Evolutionary conservation across 2,113 vertebrate genomes (phyloP).

Genomic region (Chaetodon trifascialis): DNA sequence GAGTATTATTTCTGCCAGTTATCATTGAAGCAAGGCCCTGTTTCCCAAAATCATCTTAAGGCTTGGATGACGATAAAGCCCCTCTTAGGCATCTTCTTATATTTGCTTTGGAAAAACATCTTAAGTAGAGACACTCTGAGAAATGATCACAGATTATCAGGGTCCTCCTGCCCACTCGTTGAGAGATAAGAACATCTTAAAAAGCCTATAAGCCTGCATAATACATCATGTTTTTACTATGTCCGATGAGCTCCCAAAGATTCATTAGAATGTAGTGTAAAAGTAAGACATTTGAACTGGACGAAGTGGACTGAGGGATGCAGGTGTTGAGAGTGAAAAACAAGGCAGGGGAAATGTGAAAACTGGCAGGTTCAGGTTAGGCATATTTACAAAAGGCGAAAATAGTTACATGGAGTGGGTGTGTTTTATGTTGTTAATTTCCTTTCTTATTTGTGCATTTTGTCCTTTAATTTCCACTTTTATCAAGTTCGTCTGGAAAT

Average conservation of each 20-base stretch:
- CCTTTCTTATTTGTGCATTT: neutral
- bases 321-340: neutral
- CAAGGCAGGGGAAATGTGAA: no score
- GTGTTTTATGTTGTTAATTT: neutral
- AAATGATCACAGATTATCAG: conserved; percentile 16
- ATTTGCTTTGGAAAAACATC: conserved; percentile 16
- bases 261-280: neutral
- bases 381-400: no score
- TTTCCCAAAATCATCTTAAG: neutral
- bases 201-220: neutral
- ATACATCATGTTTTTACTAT: neutral
- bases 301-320: neutral
- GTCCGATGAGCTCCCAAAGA: neutral
- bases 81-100: neutral
- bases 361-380: no score
- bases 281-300: neutral
- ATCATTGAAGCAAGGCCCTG: neutral
- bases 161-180: neutral
- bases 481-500: neutral
- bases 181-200: neutral
- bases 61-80: neutral
- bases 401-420: no score
- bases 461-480: neutral
- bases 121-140: neutral
- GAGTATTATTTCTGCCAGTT: neutral